Percentiles rank a stretch among this genome's conserved stretches.
Evolutionary conservation across 2,888 invertebrate species (phyloP).

Genomic region (Sepioteuthis lessoniana): DNA sequence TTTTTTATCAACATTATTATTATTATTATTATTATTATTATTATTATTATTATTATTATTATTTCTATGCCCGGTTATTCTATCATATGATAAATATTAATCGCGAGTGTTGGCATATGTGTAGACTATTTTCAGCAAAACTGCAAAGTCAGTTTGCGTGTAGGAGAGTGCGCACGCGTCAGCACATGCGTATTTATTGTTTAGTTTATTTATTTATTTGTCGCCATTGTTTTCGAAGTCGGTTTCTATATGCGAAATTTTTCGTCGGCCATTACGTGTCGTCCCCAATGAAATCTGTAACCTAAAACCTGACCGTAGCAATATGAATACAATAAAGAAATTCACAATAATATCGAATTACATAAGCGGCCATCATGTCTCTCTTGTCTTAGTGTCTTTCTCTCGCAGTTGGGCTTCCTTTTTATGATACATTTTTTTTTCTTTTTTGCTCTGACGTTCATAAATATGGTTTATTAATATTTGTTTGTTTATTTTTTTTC

Average conservation of each 20-base stretch:
- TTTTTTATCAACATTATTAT: too few species aligned
- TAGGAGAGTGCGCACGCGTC: background rate
- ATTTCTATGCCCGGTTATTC: too few species aligned
- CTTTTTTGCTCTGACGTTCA: too few species aligned
- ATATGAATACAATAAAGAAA: background rate
- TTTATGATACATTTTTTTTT: too few species aligned
- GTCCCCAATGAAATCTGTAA: background rate
- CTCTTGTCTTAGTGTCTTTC: too few species aligned
- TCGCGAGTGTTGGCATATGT: background rate
- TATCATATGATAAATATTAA: too few species aligned
- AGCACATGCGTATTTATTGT: background rate
- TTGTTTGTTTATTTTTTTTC: too few species aligned
- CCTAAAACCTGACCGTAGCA: background rate
- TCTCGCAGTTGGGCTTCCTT: too few species aligned
- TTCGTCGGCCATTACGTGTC: background rate
- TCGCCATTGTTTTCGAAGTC: background rate
- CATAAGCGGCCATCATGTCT: background rate
- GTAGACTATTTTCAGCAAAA: background rate
- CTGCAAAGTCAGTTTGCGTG: background rate
- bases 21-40: too few species aligned
- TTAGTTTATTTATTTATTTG: background rate
- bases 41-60: too few species aligned
- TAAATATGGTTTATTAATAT: too few species aligned
- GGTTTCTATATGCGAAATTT: too few species aligned
- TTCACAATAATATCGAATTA: background rate